phyloP scores from a whole-genome alignment of 2,797 vertebrate species.

The Chelmon rostratus region DNA sequence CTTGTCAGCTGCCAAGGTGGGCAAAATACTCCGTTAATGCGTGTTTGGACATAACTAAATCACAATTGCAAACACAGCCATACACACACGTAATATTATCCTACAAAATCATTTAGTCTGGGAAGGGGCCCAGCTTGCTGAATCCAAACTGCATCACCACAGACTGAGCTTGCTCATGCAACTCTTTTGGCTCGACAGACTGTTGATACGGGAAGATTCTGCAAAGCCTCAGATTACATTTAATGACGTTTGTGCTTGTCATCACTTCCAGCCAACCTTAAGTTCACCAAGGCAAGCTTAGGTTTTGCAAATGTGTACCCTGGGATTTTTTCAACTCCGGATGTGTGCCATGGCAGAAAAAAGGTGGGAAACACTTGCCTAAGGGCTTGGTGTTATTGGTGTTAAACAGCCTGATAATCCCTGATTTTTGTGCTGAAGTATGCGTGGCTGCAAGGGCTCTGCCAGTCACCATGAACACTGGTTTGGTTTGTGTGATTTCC shows the following conservation, averaged over 20 bases:
- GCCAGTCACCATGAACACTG: not conserved
- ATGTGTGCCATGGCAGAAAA: not conserved
- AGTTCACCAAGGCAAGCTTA: not conserved
- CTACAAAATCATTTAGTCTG: not conserved
- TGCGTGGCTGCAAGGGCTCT: conserved; percentile 7
- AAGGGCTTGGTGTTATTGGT: conserved; percentile 15
- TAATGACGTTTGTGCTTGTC: not conserved
- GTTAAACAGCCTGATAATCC: conserved; percentile 36
- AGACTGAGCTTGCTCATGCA: not conserved
- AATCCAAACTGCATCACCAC: conserved; percentile 6
- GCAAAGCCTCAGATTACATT: not conserved
- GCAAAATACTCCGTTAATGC: not conserved
- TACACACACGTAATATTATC: not conserved
- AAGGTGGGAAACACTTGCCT: not conserved
- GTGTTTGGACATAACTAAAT: not conserved
- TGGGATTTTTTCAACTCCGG: not conserved
- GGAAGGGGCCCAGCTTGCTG: not conserved
- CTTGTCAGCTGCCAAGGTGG: not conserved
- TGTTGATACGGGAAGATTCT: not conserved
- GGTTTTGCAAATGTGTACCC: not conserved
- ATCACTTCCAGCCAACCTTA: not conserved
- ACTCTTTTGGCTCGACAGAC: not conserved
- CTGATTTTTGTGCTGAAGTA: conserved; percentile 26
- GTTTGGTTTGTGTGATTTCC: not conserved
- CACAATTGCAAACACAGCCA: not conserved